Evolutionary conservation across 2,888 invertebrate genomes (phyloP), one percentile per base, ranked within the genome.

Genomic region (Drosophila gaucha): DNA sequence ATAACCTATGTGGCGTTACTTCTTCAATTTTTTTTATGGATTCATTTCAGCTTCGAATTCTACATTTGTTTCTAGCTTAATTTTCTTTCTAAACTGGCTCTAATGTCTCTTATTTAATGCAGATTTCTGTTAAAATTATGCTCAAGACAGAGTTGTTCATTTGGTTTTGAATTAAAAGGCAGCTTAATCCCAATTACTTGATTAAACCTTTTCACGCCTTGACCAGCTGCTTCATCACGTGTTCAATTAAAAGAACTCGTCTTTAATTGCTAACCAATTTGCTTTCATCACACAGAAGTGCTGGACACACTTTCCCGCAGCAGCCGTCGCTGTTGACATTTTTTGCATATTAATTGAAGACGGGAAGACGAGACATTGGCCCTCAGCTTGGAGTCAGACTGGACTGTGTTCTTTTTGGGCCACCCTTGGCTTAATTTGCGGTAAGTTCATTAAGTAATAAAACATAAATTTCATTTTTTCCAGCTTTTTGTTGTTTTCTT

Each of bases 371-470:
- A 65, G 79, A 50, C 66, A 59, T 60, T 38, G 38, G 41, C 28
- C 50, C 26, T 39, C 12, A 56, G 51, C 56, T 63, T 52, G 44
- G 49, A 54, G 36, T 63, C 64, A 46, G 20, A 35, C 46, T 39
- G 41, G 26, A 35, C 12, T 28, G 14, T 38, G n/a, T 22, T 14
- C 10, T 16, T 26, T 35, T 33, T 47, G 20, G 64, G 59, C 60
- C 76, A 72, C 71, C 76, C 80, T 88, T 77, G 73, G 70, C 74
- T 84, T 86, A 87, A 89, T 84, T 89, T 89, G 85, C 83, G 86
- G 84, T 80, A 86, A 89, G 88, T 90, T 90, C 86, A 90, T 90
- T 90, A 90, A 90, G 80, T 89, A 90, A 90, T 89, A 88, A 90
- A 90, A 88, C 86, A 89, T 88, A 74, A 85, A 83, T 76, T 75